These are phyloP conservation scores for Malthinus flaveolus DNA, from an alignment of 2,888 invertebrate species.

Conservation along the genomic window DNA sequence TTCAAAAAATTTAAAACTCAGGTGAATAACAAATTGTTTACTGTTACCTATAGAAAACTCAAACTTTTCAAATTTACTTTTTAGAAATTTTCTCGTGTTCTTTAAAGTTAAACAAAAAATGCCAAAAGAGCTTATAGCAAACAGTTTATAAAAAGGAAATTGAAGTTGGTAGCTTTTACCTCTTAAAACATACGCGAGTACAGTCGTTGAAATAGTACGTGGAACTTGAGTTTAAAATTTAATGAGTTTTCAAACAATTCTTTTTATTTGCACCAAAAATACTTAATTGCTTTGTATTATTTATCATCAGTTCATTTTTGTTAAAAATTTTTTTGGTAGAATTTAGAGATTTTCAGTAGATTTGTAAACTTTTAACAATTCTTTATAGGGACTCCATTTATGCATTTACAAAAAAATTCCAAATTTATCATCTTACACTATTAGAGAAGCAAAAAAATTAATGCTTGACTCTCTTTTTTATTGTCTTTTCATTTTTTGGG, in stretches of 20 bases:
- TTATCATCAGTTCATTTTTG: too few relatives aligned
- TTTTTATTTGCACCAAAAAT: background rate
- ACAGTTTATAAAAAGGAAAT: background rate
- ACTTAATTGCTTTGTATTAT: background rate
- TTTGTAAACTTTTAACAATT: too few relatives aligned
- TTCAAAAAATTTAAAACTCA: slow-evolving; percentile 16
- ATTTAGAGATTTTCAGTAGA: too few relatives aligned
- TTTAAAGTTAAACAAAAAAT: background rate
- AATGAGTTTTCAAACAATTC: background rate
- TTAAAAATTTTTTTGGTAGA: too few relatives aligned
- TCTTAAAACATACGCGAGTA: background rate
- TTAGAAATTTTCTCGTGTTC: too few relatives aligned
- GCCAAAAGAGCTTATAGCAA: background rate
- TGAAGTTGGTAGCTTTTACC: background rate
- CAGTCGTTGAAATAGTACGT: background rate
- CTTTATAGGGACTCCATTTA: too few relatives aligned
- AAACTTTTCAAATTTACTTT: too few relatives aligned
- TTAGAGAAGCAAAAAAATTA: too few relatives aligned
- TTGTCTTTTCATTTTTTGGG: slow-evolving; percentile 46
- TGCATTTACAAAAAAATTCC: too few relatives aligned
- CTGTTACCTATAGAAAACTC: too few relatives aligned
- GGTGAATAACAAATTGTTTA: background rate
- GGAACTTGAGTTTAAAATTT: background rate
- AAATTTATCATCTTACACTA: too few relatives aligned
- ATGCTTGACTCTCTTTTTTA: slow-evolving; percentile 31